Conservation (phyloP, 2,888 invertebrate species). For the Orgyia antiqua region DNA sequence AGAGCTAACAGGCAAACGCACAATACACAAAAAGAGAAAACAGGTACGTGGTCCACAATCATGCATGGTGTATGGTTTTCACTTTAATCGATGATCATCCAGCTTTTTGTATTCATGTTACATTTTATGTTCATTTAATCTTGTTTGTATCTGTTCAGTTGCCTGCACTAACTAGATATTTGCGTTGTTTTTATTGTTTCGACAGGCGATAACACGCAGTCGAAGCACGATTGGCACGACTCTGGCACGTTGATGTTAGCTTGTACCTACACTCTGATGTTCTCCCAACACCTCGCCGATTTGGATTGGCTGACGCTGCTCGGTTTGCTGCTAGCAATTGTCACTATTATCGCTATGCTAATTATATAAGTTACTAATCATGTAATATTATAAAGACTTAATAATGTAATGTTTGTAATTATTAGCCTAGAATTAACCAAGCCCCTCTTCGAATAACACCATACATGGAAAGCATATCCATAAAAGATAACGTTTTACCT, state of each 20-base stretch:
- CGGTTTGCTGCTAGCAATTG: slow-evolving; percentile 85
- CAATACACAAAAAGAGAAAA: slow-evolving; percentile 67
- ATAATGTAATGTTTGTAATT: background rate
- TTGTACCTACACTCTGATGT: slow-evolving; percentile 86
- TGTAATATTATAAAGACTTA: no score
- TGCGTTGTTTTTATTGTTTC: slow-evolving; percentile 49
- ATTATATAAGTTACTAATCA: slow-evolving; percentile 71
- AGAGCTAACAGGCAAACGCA: slow-evolving; percentile 64
- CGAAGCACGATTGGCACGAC: slow-evolving; percentile 78
- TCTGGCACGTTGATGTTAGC: slow-evolving; percentile 84
- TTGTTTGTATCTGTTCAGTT: slow-evolving; percentile 13
- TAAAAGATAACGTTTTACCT: no score
- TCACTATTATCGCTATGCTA: slow-evolving; percentile 84
- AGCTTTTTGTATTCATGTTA: slow-evolving; percentile 34
- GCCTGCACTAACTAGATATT: slow-evolving; percentile 24
- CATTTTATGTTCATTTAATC: slow-evolving; percentile 21
- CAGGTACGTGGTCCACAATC: slow-evolving; percentile 70
- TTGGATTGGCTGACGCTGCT: slow-evolving; percentile 86
- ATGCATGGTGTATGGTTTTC: slow-evolving; percentile 70
- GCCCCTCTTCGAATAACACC: no score
- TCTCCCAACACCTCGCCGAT: slow-evolving; percentile 83
- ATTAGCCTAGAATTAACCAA: no score
- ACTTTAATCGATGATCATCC: slow-evolving; percentile 66
- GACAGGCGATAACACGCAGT: slow-evolving; percentile 67
- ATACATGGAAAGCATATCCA: no score